Evolutionary conservation across 2,113 vertebrate genomes (phyloP), one percentile per base, ranked within the genome.

Genomic region (Varanus komodoensis): DNA sequence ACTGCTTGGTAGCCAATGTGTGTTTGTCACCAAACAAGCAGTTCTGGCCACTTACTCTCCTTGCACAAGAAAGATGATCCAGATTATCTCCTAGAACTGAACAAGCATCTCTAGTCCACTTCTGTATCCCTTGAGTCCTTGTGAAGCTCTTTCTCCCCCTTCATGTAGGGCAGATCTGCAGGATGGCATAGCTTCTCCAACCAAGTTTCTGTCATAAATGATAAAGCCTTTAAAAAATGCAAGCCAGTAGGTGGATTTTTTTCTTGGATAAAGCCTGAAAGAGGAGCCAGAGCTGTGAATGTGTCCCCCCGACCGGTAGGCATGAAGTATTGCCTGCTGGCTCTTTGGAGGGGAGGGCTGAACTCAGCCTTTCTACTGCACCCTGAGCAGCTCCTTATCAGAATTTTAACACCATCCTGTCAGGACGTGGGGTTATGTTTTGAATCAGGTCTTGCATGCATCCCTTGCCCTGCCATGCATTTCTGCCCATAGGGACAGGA

Each of bases 161-260:
- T 93, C 93, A 92, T 52, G 15, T 54, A 93, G 90, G 86, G 34
- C 57, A 75, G 77, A 84, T 82, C 80, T 93, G 83, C 79, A 89
- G 48, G 74, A 81, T 34, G 77, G 94, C 94, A 87, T n/a, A 1
- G 89, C 52, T 32, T 9, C 71, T n/a, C 71, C 71, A 27, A 23
- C 9, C n/a, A 67, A 38, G 23, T 48, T 17, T 3, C 15, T 5
- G 61, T 61, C 8, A 34, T 38, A 67, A 25, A 38, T 25, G 7
- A 32, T 81, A 57, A 81, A 81, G 50, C 50, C 19, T 9, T 27
- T 27, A 67, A 11, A 84, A 68, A 34, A 27, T 4, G 15, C 75
- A 23, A 23, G 44, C 38, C 44, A 48, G 17, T 48, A 48, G 38
- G 44, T 48, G 21, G 75, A 48, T 44, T 25, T 48, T 78, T 48